phyloP scores from a whole-genome alignment of 2,888 invertebrate genomes.

The Geotrupes spiniger region DNA sequence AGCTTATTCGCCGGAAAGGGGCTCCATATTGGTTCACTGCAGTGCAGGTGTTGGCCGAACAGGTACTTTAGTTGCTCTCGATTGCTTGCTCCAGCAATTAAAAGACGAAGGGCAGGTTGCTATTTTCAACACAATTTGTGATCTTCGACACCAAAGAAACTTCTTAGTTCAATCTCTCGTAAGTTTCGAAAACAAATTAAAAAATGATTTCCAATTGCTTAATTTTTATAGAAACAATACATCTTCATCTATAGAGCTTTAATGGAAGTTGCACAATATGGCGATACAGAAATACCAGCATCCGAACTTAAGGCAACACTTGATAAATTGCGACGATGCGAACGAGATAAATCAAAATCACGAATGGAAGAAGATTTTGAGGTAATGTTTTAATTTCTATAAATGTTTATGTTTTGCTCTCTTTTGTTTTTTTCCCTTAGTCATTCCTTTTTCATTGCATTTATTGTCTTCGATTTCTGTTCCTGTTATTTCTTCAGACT shows the following conservation, averaged over 20 bases:
- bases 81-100: slow-evolving; percentile 84
- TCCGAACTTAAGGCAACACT: slow-evolving; percentile 68
- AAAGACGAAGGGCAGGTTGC: slow-evolving; percentile 79
- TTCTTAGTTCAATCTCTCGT: slow-evolving; percentile 87
- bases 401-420: slow-evolving; percentile 23
- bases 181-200: background rate
- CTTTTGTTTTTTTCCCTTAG: background rate
- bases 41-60: slow-evolving; percentile 94
- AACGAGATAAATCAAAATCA: slow-evolving; percentile 64
- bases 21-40: slow-evolving; percentile 87
- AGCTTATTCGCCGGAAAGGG: slow-evolving; percentile 77
- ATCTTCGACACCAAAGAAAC: slow-evolving; percentile 85
- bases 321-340: slow-evolving; percentile 70
- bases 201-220: background rate
- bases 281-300: slow-evolving; percentile 83
- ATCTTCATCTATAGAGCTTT: slow-evolving; percentile 93
- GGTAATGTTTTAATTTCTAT: too few relatives aligned
- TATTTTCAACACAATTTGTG: slow-evolving; percentile 88
- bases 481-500: too few relatives aligned
- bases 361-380: slow-evolving; percentile 85
- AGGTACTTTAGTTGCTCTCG: slow-evolving; percentile 90
- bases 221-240: slow-evolving; percentile 78
- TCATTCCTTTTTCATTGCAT: too few relatives aligned
- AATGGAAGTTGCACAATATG: slow-evolving; percentile 88
- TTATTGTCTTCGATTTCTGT: too few relatives aligned